Conservation (phyloP, 2,888 invertebrate species). For the Chrysopilus asiliformis region DNA sequence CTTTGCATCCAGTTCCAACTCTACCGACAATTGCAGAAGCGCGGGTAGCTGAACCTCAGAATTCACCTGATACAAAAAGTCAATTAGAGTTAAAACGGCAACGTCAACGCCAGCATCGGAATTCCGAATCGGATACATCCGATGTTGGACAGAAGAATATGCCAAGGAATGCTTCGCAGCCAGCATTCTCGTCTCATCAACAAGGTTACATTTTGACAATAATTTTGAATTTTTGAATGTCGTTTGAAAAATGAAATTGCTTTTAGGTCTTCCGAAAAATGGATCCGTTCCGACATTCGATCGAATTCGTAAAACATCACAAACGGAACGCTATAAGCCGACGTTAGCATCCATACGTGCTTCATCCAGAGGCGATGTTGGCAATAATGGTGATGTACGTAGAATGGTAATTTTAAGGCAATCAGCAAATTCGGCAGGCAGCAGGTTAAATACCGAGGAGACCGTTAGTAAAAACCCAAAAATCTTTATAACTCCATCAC, state of each 20-base stretch:
- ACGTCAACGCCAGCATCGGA: conserved; percentile 25
- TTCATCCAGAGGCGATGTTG: conserved; percentile 59
- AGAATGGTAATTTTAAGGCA: conserved; percentile 42
- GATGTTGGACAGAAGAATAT: conserved; percentile 39
- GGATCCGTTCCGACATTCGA: conserved; percentile 85
- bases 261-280: conserved; percentile 55
- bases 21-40: conserved; percentile 84
- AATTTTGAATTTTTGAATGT: background rate
- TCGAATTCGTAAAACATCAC: conserved; percentile 69
- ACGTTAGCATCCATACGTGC: conserved; percentile 71
- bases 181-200: conserved; percentile 63
- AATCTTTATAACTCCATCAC: background rate
- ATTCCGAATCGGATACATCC: conserved; percentile 28
- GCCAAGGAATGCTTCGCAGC: conserved; percentile 76
- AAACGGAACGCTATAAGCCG: conserved; percentile 72
- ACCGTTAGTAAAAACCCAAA: conserved; percentile 30
- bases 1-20: conserved; percentile 71
- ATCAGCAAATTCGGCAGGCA: conserved; percentile 43
- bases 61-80: conserved; percentile 14
- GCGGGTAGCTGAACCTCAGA: conserved; percentile 44
- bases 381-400: conserved; percentile 62
- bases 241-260: conserved; percentile 10
- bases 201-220: conserved; percentile 36
- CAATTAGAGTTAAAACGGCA: conserved; percentile 20
- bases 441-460: conserved; percentile 38